A percentile compares a stretch with the other conserved stretches of the same genome.
Conservation (phyloP, 2,797 vertebrate genomes). For the Acrossocheilus wenchowensis region DNA sequence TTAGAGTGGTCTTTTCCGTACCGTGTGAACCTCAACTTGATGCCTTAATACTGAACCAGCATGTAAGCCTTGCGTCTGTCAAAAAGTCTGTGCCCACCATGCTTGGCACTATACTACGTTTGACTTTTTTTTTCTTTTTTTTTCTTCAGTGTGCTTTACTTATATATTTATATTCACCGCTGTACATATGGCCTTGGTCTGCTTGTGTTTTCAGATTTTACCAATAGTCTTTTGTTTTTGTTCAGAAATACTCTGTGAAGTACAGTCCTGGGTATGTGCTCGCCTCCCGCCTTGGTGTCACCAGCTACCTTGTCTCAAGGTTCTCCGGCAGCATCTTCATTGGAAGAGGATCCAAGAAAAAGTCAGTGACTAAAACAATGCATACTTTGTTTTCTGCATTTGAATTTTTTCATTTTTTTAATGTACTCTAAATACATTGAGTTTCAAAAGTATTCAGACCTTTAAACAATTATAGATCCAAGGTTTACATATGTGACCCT, state of each 20-base stretch:
- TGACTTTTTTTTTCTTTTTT: too few relatives aligned
- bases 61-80: conserved; percentile 81
- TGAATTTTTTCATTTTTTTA: neutral
- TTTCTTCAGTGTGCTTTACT: neutral
- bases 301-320: conserved; percentile 96
- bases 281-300: conserved; percentile 93
- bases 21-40: conserved; percentile 94
- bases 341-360: conserved; percentile 94
- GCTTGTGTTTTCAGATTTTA: neutral
- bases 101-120: neutral
- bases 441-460: neutral
- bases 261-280: conserved; percentile 95
- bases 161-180: neutral
- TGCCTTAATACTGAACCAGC: conserved; percentile 94
- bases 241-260: conserved; percentile 95
- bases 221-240: conserved; percentile 51
- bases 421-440: neutral
- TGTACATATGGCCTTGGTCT: neutral
- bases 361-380: conserved; percentile 78
- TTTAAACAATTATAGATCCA: neutral
- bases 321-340: conserved; percentile 98
- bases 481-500: neutral
- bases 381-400: neutral
- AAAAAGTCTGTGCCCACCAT: neutral
- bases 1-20: conserved; percentile 93